phyloP scores from a whole-genome alignment of 2,797 vertebrate genomes.

The Karalla daura region DNA sequence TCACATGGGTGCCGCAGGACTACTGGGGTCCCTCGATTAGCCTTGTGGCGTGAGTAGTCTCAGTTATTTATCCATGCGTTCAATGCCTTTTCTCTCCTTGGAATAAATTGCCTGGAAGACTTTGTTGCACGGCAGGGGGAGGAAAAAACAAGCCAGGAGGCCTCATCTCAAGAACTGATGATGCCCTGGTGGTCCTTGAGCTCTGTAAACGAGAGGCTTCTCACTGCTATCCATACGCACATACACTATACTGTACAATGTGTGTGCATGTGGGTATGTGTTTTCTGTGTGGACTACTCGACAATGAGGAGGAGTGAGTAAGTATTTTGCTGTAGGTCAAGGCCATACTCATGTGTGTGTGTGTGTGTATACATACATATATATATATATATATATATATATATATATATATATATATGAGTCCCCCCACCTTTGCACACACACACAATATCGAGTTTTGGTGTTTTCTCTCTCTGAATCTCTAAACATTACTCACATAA shows the following conservation, averaged over 20 bases:
- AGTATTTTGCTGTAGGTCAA: conserved; percentile 39
- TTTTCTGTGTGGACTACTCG: conserved; percentile 6
- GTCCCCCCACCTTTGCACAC: no score
- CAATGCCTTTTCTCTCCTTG: conserved; percentile 55
- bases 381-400: no score
- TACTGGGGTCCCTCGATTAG: conserved; percentile 43
- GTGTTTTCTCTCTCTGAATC: no score
- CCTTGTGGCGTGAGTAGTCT: conserved; percentile 50
- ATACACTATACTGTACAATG: conserved; percentile 6
- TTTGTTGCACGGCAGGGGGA: conserved; percentile 15
- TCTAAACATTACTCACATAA: no score
- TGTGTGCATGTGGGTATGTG: background rate
- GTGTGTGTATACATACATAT: no score
- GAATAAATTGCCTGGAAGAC: conserved; percentile 59
- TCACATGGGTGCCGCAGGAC: conserved; percentile 28
- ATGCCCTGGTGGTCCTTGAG: conserved; percentile 52
- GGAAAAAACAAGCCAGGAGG: conserved; percentile 3
- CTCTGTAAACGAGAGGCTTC: conserved; percentile 39
- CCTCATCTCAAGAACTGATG: conserved; percentile 49
- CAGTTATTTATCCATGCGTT: conserved; percentile 54
- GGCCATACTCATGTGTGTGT: conserved; percentile 9
- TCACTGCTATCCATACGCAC: conserved; percentile 4
- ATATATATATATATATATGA: no score
- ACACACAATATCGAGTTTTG: no score
- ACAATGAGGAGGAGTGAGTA: conserved; percentile 1